Percentiles rank a stretch among this genome's conserved stretches.
These are phyloP conservation scores for Parnassius glacialis DNA, from an alignment of 2,888 invertebrate species.

Conservation along the genomic window DNA sequence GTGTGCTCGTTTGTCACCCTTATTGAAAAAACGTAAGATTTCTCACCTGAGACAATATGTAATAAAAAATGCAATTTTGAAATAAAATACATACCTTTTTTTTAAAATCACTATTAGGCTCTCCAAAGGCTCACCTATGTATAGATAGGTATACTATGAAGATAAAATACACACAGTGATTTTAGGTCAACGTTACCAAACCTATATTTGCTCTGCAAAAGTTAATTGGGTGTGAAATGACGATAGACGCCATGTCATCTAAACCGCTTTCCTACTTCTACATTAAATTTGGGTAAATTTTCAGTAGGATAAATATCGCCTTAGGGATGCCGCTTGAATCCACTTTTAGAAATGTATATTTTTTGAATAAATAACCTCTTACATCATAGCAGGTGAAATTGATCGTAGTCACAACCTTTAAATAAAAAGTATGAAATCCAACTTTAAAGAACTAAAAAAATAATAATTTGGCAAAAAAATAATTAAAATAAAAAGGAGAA, in stretches of 20 bases:
- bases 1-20: no score
- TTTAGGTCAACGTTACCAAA: constrained; percentile 42
- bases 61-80: no score
- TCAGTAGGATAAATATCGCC: constrained; percentile 29
- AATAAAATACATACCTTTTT: no score
- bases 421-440: no score
- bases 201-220: constrained; percentile 41
- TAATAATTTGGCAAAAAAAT: no score
- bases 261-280: constrained; percentile 39
- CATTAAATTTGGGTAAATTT: constrained; percentile 62
- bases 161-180: not conserved
- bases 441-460: no score
- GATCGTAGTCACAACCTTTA: not conserved
- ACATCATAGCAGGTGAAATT: not conserved
- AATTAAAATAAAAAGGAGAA: no score
- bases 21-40: no score
- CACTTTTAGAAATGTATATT: not conserved
- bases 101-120: no score
- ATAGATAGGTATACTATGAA: not conserved
- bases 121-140: no score
- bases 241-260: constrained; percentile 44
- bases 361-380: not conserved
- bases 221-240: constrained; percentile 67
- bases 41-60: no score
- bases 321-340: constrained; percentile 9